Evolutionary conservation across 2,888 invertebrate genomes (phyloP).

Genomic region (Pyralis farinalis): DNA sequence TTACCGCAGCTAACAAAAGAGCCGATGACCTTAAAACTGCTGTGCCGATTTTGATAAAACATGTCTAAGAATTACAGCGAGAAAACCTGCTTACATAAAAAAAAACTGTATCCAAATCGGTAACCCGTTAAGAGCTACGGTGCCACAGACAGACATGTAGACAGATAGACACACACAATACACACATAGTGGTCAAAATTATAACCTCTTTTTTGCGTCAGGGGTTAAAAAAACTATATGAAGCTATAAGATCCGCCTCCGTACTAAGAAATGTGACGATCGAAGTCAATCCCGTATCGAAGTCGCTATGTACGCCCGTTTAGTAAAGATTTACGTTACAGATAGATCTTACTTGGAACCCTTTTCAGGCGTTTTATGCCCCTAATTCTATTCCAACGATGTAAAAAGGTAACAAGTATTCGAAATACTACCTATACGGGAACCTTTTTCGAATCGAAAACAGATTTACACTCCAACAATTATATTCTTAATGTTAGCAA

Average conservation of each 20-base stretch:
- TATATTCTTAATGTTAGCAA: slow-evolving; percentile 5
- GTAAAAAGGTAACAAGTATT: slow-evolving; percentile 36
- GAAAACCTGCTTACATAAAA: too few relatives aligned
- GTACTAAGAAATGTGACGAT: slow-evolving; percentile 9
- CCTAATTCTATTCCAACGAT: slow-evolving; percentile 41
- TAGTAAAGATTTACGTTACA: slow-evolving; percentile 36
- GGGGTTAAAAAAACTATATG: slow-evolving; percentile 9
- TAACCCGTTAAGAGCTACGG: too few relatives aligned
- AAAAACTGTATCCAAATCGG: too few relatives aligned
- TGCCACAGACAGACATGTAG: too few relatives aligned
- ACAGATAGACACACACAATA: too few relatives aligned
- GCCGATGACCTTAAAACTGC: too few relatives aligned
- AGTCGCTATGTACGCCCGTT: slow-evolving; percentile 17
- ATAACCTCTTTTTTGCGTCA: too few relatives aligned
- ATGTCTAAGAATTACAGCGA: too few relatives aligned
- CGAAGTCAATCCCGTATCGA: slow-evolving; percentile 10
- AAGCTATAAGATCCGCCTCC: slow-evolving; percentile 9
- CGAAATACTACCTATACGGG: slow-evolving; percentile 22
- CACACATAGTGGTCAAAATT: too few relatives aligned
- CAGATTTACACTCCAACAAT: slow-evolving; percentile 9
- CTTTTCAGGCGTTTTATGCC: slow-evolving; percentile 49
- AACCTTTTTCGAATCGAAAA: slow-evolving; percentile 24
- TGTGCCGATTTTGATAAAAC: too few relatives aligned
- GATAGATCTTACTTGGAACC: slow-evolving; percentile 35
- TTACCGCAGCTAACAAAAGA: too few relatives aligned